Evolutionary conservation across 2,888 invertebrate species (phyloP).

Genomic region (Hydroisotoma schaefferi): DNA sequence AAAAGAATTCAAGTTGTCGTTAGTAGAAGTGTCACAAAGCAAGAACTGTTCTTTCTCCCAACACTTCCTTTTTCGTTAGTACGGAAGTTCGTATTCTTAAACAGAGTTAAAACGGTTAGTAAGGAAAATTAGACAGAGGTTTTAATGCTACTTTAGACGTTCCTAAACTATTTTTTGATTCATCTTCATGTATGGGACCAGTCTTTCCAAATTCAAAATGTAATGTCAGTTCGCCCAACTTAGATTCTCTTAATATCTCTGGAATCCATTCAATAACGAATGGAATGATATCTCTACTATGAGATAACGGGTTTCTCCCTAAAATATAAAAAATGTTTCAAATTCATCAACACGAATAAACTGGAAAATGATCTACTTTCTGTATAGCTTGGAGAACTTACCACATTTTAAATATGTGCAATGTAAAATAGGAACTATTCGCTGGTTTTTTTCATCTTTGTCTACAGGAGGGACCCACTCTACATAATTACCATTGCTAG

Average conservation of each 20-base stretch:
- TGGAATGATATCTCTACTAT: constrained; percentile 60
- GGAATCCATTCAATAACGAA: constrained; percentile 75
- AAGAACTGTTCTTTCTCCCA: no score
- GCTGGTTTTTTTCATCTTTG: constrained; percentile 51
- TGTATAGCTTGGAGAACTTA: constrained; percentile 51
- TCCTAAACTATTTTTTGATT: no score
- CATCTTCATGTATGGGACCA: constrained; percentile 15
- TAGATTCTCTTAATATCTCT: constrained; percentile 64
- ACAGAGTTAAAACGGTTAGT: no score
- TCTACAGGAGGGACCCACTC: constrained; percentile 54
- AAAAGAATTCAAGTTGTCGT: no score
- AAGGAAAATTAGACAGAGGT: no score
- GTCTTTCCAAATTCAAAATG: constrained; percentile 66
- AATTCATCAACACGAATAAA: background rate
- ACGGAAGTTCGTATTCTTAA: no score
- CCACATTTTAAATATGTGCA: constrained; percentile 65
- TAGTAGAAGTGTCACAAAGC: no score
- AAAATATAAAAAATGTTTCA: constrained; percentile 28
- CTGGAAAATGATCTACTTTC: background rate
- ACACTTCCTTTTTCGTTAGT: no score
- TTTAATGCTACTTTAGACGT: no score
- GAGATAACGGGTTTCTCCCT: constrained; percentile 57
- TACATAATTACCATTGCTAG: constrained; percentile 61
- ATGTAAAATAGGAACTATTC: constrained; percentile 60
- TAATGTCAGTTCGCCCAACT: constrained; percentile 68